phyloP scores from a whole-genome alignment of 2,797 vertebrate species.

The Catharus ustulatus region DNA sequence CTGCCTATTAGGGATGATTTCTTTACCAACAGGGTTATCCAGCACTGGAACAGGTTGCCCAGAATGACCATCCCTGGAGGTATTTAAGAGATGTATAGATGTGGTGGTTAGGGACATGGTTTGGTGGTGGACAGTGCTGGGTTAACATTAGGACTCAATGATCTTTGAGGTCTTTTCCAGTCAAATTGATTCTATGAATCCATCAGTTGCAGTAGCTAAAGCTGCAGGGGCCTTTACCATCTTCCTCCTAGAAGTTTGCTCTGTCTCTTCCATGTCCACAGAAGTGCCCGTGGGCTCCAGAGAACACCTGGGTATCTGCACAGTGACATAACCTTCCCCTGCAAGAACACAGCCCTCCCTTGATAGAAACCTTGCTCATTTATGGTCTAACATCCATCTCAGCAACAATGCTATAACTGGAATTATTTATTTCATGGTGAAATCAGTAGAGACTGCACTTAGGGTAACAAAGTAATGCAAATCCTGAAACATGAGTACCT shows the following conservation, averaged over 20 bases:
- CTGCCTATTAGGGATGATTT: neutral
- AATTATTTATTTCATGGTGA: neutral
- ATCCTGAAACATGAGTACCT: neutral
- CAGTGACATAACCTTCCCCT: neutral
- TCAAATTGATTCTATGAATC: neutral
- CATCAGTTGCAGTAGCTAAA: neutral
- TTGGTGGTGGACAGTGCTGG: neutral
- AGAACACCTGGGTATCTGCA: fast-evolving
- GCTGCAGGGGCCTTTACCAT: neutral
- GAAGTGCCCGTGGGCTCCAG: neutral
- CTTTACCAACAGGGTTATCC: neutral
- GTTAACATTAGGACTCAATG: neutral
- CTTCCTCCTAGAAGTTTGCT: neutral
- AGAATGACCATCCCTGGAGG: neutral
- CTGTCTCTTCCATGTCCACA: neutral
- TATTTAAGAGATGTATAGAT: neutral
- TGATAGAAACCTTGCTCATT: neutral
- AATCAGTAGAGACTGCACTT: neutral
- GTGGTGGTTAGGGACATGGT: neutral
- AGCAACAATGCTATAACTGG: neutral
- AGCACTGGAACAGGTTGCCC: neutral
- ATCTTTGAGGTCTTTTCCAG: neutral
- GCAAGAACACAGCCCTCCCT: neutral
- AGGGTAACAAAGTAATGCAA: neutral
- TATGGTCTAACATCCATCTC: neutral